Conservation (phyloP, 1,140 invertebrate species). For the Pogonus chalceus region DNA sequence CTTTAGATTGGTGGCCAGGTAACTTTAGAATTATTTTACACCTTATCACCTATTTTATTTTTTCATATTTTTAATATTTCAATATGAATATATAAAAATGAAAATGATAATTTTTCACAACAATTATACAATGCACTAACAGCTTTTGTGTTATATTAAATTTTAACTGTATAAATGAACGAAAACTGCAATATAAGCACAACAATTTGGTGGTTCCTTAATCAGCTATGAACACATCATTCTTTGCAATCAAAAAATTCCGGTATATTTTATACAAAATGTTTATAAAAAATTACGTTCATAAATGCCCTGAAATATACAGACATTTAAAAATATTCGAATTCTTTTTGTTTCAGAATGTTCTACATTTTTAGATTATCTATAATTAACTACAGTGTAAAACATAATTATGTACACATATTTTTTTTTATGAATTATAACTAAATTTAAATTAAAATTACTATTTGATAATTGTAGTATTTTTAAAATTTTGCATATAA, state of each 20-base stretch:
- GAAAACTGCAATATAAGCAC: background rate
- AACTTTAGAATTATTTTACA: no score
- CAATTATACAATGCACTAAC: no score
- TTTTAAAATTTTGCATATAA: background rate
- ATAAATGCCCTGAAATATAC: background rate
- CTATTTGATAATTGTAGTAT: background rate
- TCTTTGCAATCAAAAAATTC: background rate
- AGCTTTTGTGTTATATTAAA: background rate
- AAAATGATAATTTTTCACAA: no score
- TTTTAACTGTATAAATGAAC: slow-evolving; percentile 1
- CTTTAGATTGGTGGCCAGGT: no score
- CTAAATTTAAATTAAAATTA: background rate
- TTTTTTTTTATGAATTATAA: background rate
- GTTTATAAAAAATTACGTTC: slow-evolving; percentile 2
- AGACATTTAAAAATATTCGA: slow-evolving; percentile 4
- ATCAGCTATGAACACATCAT: background rate
- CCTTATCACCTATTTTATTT: no score
- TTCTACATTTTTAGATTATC: background rate
- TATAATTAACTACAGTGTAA: background rate
- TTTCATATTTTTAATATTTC: no score
- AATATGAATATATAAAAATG: no score
- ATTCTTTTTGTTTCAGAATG: background rate
- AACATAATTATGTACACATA: background rate
- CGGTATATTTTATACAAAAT: background rate
- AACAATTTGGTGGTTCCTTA: background rate